Evolutionary conservation across 1,140 invertebrate genomes (phyloP).

Genomic region (Leptinotarsa lineolata): DNA sequence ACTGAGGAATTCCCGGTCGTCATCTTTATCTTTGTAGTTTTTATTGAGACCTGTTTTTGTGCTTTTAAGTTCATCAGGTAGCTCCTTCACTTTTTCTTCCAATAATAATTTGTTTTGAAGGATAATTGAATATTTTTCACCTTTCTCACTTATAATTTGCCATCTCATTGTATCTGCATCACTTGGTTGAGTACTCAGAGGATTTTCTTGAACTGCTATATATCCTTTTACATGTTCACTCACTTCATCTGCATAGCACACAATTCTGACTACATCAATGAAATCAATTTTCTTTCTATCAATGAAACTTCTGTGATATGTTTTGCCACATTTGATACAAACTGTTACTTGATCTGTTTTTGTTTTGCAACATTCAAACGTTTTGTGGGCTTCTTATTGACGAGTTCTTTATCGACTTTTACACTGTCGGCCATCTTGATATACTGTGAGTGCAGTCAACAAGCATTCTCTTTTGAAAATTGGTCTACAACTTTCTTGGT

Average conservation of each 20-base stretch:
- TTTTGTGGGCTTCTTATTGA: conserved; percentile 1
- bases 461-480: too few relatives aligned
- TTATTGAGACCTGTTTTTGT: neutral
- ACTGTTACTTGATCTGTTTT: neutral
- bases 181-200: neutral
- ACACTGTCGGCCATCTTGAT: conserved; percentile 4
- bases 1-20: neutral
- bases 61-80: neutral
- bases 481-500: too few relatives aligned
- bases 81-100: conserved; percentile 6
- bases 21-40: conserved; percentile 2
- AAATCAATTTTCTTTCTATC: neutral
- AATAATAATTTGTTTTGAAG: conserved; percentile 4
- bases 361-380: neutral
- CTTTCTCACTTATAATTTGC: neutral
- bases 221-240: neutral
- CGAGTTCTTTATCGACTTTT: conserved; percentile 3
- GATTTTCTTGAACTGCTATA: conserved; percentile 2
- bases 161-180: neutral
- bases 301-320: neutral
- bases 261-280: neutral
- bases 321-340: neutral
- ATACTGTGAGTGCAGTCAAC: too few relatives aligned
- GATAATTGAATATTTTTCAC: neutral
- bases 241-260: neutral